Percentiles rank a stretch among this genome's conserved stretches.
These are phyloP conservation scores for Eucidaris tribuloides DNA, from an alignment of 35 echinoderm and acorn worm species.

Conservation along the genomic window DNA sequence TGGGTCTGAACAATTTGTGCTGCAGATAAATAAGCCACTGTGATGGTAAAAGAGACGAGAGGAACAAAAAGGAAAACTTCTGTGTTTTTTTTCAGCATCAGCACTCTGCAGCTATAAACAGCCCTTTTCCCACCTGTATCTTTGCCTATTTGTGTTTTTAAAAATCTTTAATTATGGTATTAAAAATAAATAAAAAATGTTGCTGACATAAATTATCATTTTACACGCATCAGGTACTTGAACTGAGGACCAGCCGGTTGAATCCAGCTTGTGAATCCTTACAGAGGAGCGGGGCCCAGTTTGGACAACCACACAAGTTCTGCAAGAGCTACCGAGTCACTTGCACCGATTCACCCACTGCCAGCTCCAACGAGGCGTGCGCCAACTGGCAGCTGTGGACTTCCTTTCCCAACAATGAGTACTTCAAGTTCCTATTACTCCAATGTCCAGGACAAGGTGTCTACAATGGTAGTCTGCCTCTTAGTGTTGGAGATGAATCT, in stretches of 20 bases:
- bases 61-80: no score
- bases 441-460: not conserved
- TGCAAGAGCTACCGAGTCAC: not conserved
- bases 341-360: not conserved
- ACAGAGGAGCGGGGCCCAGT: not conserved
- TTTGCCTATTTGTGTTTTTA: no score
- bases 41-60: no score
- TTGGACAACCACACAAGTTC: not conserved
- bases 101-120: no score
- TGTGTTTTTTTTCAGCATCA: no score
- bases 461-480: not conserved
- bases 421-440: conserved; percentile 14
- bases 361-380: not conserved
- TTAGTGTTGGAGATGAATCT: not conserved
- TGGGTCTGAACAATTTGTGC: no score
- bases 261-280: conserved; percentile 5
- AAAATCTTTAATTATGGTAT: no score
- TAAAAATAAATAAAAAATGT: no score
- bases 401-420: not conserved
- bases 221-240: not conserved
- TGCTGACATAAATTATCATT: no score
- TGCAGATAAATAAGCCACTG: no score
- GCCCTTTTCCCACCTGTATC: no score
- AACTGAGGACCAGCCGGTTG: not conserved
- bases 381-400: not conserved